A percentile compares a stretch with the other conserved stretches of the same genome.
Evolutionary conservation across 2,113 vertebrate species (phyloP).

Genomic region (Felis catus): F.catus_Fca126_mat1.0 CM031419.1:112497501-112498000

Average conservation of each 20-base stretch:
- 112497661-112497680: not conserved
- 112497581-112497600: not conserved
- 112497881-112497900: not conserved
- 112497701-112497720: not conserved
- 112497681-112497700: not conserved
- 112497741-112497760: not conserved
- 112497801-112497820: not conserved
- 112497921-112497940: not conserved
- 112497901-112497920: not conserved
- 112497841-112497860: not conserved
- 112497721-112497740: not conserved
- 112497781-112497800: not conserved
- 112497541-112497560: not conserved
- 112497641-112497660: not conserved
- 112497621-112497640: not conserved
- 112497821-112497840: not conserved
- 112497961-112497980: not conserved
- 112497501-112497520: not conserved
- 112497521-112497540: not conserved
- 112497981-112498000: not conserved
- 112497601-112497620: not conserved
- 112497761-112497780: not conserved
- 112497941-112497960: not conserved
- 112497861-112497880: not conserved
- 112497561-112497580: not conserved